Conservation (phyloP, 2,797 vertebrate genomes). For the Sebastes nivosus region DNA sequence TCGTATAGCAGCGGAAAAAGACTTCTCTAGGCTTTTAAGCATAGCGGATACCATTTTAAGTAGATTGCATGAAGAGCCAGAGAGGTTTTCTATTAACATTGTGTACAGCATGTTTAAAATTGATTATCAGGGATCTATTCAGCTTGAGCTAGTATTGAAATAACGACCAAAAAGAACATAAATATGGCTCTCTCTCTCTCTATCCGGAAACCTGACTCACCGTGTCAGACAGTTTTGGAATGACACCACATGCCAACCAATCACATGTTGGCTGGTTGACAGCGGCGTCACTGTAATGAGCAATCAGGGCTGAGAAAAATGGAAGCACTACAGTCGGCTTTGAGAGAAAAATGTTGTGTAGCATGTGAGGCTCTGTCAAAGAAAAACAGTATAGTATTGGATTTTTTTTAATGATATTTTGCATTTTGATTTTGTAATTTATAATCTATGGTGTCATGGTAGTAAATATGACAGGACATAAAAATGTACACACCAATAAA, state of each 20-base stretch:
- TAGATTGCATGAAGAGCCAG: not conserved
- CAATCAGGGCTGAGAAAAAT: not conserved
- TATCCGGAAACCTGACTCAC: not conserved
- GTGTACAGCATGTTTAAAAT: not conserved
- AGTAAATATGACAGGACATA: not conserved
- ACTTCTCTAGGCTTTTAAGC: not conserved
- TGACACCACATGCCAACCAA: slow-evolving; percentile 6
- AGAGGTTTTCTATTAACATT: not conserved
- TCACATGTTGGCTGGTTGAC: slow-evolving; percentile 14
- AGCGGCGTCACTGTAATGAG: slow-evolving; percentile 20
- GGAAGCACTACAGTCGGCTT: not conserved
- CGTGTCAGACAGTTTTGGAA: not conserved
- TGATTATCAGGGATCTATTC: not conserved
- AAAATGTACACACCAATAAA: not conserved
- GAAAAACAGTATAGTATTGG: not conserved
- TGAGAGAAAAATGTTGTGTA: not conserved
- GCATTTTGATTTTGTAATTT: not conserved
- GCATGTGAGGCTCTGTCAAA: not conserved
- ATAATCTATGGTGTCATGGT: not conserved
- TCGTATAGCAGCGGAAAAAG: not conserved
- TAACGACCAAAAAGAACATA: too few relatives aligned
- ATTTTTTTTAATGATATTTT: not conserved
- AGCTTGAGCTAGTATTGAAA: not conserved
- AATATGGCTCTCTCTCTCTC: not conserved
- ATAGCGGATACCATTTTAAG: not conserved